Evolutionary conservation across 2,888 invertebrate genomes (phyloP).

Genomic region (Gerris lacustris): DNA sequence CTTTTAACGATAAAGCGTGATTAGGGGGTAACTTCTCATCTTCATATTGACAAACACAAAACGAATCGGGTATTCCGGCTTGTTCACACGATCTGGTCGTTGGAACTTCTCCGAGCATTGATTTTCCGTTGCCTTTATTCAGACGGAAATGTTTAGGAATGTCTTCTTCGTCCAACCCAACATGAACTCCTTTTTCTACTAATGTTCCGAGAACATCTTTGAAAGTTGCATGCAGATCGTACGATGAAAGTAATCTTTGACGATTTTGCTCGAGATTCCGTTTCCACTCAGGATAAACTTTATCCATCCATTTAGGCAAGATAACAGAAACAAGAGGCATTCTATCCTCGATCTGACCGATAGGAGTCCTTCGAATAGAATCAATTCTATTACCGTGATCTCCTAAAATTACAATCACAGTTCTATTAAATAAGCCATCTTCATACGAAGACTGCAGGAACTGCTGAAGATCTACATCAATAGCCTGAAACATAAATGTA

Average conservation of each 20-base stretch:
- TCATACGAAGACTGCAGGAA: conserved; percentile 28
- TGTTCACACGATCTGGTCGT: conserved; percentile 24
- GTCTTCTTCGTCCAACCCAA: conserved; percentile 6
- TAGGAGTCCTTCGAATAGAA: conserved; percentile 30
- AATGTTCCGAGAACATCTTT: conserved; percentile 27
- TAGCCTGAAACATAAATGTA: conserved; percentile 27
- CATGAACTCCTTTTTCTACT: conserved; percentile 12
- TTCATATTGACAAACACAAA: conserved; percentile 26
- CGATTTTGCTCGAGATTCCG: conserved; percentile 23
- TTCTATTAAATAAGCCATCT: conserved; percentile 30
- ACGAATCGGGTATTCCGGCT: conserved; percentile 26
- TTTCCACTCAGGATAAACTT: conserved; percentile 25
- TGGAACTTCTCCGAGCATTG: conserved; percentile 26
- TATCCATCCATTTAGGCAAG: conserved; percentile 28
- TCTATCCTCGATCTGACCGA: conserved; percentile 32
- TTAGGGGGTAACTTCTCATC: conserved; percentile 15
- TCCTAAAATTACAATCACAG: conserved; percentile 31
- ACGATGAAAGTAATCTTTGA: conserved; percentile 27
- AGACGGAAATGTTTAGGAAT: conserved; percentile 20
- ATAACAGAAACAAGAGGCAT: conserved; percentile 33
- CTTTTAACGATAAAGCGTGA: conserved; percentile 13
- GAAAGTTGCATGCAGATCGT: conserved; percentile 29
- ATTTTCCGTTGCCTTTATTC: conserved; percentile 19
- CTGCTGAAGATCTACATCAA: conserved; percentile 30
- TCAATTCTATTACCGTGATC: conserved; percentile 34